phyloP scores from a whole-genome alignment of 2,888 invertebrate species.

The Nematopogon swammerdamellus region DNA sequence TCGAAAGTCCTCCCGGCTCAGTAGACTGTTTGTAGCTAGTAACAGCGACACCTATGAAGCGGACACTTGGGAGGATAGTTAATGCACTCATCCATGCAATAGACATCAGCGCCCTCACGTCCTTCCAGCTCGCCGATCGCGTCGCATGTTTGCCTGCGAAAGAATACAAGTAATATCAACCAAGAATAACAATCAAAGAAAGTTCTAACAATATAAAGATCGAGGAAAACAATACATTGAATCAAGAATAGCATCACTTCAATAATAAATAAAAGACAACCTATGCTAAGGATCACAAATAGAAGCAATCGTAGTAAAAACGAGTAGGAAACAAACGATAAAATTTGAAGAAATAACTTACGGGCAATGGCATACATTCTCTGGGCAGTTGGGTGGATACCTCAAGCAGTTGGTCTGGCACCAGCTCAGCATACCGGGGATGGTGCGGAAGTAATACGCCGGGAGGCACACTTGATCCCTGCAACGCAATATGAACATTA shows the following conservation, averaged over 20 bases:
- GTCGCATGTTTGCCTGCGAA: slow-evolving; percentile 73
- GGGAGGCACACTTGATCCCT: slow-evolving; percentile 81
- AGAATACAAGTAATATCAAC: slow-evolving; percentile 9
- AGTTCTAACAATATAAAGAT: no score
- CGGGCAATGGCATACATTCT: slow-evolving; percentile 75
- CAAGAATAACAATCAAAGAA: neutral
- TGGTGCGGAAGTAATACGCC: slow-evolving; percentile 56
- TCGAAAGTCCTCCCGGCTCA: no score
- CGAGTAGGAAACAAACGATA: no score
- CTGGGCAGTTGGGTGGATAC: slow-evolving; percentile 84
- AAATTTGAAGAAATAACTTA: no score
- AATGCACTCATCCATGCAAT: slow-evolving; percentile 84
- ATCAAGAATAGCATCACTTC: no score
- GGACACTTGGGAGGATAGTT: slow-evolving; percentile 74
- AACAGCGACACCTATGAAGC: slow-evolving; percentile 68
- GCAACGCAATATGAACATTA: slow-evolving; percentile 9
- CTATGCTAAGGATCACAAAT: no score
- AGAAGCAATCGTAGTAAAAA: no score
- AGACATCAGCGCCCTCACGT: slow-evolving; percentile 72
- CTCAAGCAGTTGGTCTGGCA: slow-evolving; percentile 83
- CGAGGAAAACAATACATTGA: no score
- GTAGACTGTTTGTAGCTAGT: no score
- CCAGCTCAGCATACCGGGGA: slow-evolving; percentile 80
- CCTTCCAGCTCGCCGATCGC: slow-evolving; percentile 75
- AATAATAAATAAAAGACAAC: no score